phyloP scores from a whole-genome alignment of 2,888 invertebrate species.

The Nymphalis c-album region DNA sequence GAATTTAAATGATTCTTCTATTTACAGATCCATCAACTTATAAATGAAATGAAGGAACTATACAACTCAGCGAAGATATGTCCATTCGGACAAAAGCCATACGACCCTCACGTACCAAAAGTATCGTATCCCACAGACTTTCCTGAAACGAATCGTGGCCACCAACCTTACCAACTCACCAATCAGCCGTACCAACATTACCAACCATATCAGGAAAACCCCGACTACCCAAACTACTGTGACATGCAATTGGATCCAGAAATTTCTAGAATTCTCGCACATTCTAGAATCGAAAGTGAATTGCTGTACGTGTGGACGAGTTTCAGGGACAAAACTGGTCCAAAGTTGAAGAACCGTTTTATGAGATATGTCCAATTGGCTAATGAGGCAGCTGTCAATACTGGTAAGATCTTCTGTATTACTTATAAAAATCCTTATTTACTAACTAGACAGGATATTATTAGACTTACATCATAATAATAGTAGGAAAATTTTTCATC shows the following conservation, averaged over 20 bases:
- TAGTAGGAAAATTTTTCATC: too few relatives aligned
- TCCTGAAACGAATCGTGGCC: conserved; percentile 33
- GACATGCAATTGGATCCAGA: conserved; percentile 84
- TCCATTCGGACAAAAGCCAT: conserved; percentile 82
- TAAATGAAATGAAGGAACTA: conserved; percentile 89
- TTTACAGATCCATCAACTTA: conserved; percentile 84
- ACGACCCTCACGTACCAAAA: conserved; percentile 65
- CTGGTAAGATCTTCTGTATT: conserved; percentile 76
- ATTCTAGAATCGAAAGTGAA: conserved; percentile 88
- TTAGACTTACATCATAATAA: too few relatives aligned
- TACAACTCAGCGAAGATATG: conserved; percentile 88
- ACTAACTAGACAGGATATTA: too few relatives aligned
- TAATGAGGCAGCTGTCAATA: conserved; percentile 88
- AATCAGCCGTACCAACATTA: conserved; percentile 65
- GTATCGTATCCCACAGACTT: conserved; percentile 43
- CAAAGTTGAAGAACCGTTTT: conserved; percentile 87
- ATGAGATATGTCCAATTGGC: conserved; percentile 89
- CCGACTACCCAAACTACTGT: conserved; percentile 71
- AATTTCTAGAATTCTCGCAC: conserved; percentile 84
- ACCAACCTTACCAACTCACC: conserved; percentile 57
- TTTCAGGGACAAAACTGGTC: conserved; percentile 90
- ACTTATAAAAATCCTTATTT: not conserved
- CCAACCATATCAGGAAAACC: conserved; percentile 55
- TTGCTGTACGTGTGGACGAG: conserved; percentile 89
- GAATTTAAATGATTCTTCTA: too few relatives aligned